Base-by-base conservation (phyloP, 92 coral and sea anemone genomes). In the Pocillopora grandis region DNA sequence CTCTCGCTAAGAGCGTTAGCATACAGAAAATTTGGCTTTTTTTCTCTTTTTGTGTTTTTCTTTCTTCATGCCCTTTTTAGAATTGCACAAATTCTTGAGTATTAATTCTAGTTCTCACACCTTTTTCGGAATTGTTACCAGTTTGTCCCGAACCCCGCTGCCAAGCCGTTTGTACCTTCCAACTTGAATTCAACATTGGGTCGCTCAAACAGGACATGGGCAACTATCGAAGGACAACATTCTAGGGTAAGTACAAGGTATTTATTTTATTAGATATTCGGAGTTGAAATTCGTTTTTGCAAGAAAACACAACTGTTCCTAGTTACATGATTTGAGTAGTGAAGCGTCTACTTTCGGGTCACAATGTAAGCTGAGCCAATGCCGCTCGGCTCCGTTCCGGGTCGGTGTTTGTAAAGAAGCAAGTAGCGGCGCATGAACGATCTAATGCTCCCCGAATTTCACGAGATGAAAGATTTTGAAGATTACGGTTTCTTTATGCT, bases 111-210 rank as follows among this genome's bases (percentile, higher is more conserved):
- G 9, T 81, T 69, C 52, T 36, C 62, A 31, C 10, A 36, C 66
- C 62, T 17, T 66, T 83, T 58, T 57, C n/a, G 58, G 35, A 60
- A 59, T 58, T 49, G 36, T 12, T 21, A 61, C 56, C 77, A 94
- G 97, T 97, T 97, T 89, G 94, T 97, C 64, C 99, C 99, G 36
- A 97, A 97, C 81, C 99, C 99, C 49, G 95, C 99, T 72, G 99
- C 99, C 70, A 95, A 97, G 84, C 99, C 99, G 84, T 97, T 97
- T 86, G 92, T 97, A 87, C 99, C 99, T 94, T 90, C 90, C 88
- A 87, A 94, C 95, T 93, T 93, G 89, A 94, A 94, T 92, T 92
- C 93, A 86, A 91, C 94, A 74, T 84, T 85, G 79, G 87, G 89
- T 84, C 90, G 94, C 92, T 90, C 94, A 75, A 94, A 91, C 94